These are phyloP conservation scores for Cantharis lateralis DNA, from an alignment of 2,888 invertebrate species.

Conservation along the genomic window DNA sequence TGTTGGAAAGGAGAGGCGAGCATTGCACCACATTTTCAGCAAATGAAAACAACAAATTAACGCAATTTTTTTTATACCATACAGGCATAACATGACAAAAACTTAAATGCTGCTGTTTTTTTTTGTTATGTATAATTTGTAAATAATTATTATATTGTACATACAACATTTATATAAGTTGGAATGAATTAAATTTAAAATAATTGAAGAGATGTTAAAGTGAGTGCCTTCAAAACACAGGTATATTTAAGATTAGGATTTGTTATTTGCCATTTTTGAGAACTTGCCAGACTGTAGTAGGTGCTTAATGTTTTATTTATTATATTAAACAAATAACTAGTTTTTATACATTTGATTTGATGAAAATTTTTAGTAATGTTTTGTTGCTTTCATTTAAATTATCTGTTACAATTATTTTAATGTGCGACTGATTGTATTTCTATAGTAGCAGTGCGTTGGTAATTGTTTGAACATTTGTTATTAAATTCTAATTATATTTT, in stretches of 20 bases:
- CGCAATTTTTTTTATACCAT: neutral
- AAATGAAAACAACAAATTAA: neutral
- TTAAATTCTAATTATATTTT: neutral
- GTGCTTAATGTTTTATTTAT: conserved; percentile 15
- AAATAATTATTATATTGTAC: neutral
- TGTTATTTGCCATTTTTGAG: conserved; percentile 23
- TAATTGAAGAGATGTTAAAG: neutral
- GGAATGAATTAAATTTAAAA: neutral
- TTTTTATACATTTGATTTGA: neutral
- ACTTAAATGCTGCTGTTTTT: neutral
- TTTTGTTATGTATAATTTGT: neutral
- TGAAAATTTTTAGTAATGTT: neutral
- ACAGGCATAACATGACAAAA: neutral
- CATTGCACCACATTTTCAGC: too few species aligned
- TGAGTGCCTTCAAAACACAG: conserved; percentile 21
- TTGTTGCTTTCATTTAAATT: neutral
- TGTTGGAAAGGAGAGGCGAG: too few species aligned
- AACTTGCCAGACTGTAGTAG: conserved; percentile 28
- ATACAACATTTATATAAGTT: neutral
- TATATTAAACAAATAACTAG: neutral
- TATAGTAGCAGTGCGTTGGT: neutral
- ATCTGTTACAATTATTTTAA: neutral
- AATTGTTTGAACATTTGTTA: neutral
- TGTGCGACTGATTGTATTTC: neutral
- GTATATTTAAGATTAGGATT: neutral